Conservation (phyloP, 2,113 vertebrate species). For the Cairina moschata region DNA sequence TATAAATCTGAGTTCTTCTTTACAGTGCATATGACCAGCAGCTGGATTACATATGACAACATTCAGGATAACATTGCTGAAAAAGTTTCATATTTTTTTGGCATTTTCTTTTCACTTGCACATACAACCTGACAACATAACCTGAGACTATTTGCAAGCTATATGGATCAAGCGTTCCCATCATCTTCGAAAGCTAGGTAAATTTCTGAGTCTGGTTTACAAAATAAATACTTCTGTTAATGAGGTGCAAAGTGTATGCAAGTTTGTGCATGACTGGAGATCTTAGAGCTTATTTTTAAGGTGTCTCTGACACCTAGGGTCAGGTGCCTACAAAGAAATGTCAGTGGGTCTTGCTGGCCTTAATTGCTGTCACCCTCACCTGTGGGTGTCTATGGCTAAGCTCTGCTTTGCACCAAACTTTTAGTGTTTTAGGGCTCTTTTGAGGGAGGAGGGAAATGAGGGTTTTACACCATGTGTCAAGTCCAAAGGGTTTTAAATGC, state of each 20-base stretch:
- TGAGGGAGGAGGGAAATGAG: not conserved
- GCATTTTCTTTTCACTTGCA: not conserved
- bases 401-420: not conserved
- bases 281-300: not conserved
- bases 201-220: not conserved
- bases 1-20: not conserved
- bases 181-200: not conserved
- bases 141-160: not conserved
- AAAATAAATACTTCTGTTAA: not conserved
- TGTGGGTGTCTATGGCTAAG: not conserved
- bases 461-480: rapidly evolving
- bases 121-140: not conserved
- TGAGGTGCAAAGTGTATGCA: not conserved
- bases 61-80: not conserved
- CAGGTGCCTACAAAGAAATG: rapidly evolving
- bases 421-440: not conserved
- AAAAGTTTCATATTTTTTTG: not conserved
- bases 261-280: not conserved
- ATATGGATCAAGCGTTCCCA: not conserved
- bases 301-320: not conserved
- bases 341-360: not conserved
- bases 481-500: not conserved
- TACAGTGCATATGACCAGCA: not conserved
- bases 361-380: not conserved
- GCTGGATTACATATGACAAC: not conserved